Conservation (phyloP, 1,140 invertebrate genomes). For the Triops longicaudatus region DNA sequence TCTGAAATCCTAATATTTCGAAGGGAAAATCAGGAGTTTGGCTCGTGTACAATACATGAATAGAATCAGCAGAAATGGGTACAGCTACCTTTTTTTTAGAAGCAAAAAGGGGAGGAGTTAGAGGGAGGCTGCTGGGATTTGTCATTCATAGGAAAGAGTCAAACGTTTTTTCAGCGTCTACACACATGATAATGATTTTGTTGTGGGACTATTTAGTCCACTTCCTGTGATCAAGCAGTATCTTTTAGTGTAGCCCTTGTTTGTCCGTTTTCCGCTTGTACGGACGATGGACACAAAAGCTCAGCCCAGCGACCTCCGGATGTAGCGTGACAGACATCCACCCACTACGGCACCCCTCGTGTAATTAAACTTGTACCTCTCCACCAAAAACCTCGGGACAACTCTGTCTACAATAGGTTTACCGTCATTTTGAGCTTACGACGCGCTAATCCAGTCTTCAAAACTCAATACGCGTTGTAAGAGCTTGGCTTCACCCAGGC, state of each 20-base stretch:
- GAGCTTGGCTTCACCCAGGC: too few relatives aligned
- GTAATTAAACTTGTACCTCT: not conserved
- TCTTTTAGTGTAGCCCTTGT: not conserved
- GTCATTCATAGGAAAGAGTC: not conserved
- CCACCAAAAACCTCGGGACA: not conserved
- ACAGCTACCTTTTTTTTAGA: too few relatives aligned
- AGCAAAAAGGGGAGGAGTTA: too few relatives aligned
- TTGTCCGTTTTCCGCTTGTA: conserved; percentile 1
- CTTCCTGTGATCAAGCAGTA: conserved; percentile 2
- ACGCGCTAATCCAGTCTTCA: not conserved
- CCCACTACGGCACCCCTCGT: not conserved
- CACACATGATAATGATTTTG: not conserved
- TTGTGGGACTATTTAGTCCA: not conserved
- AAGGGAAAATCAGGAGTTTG: not conserved
- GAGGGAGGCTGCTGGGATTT: too few relatives aligned
- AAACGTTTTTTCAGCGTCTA: not conserved
- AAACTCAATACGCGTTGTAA: too few relatives aligned
- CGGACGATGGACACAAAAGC: not conserved
- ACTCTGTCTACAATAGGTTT: not conserved
- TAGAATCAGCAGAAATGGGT: too few relatives aligned
- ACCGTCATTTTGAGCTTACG: not conserved
- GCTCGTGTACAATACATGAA: not conserved
- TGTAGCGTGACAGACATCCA: conserved; percentile 6
- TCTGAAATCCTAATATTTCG: not conserved
- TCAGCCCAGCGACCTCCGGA: not conserved